Percentiles rank a stretch among this genome's conserved stretches.
Evolutionary conservation across 2,888 invertebrate species (phyloP).

Genomic region (Polia nebulosa): DNA sequence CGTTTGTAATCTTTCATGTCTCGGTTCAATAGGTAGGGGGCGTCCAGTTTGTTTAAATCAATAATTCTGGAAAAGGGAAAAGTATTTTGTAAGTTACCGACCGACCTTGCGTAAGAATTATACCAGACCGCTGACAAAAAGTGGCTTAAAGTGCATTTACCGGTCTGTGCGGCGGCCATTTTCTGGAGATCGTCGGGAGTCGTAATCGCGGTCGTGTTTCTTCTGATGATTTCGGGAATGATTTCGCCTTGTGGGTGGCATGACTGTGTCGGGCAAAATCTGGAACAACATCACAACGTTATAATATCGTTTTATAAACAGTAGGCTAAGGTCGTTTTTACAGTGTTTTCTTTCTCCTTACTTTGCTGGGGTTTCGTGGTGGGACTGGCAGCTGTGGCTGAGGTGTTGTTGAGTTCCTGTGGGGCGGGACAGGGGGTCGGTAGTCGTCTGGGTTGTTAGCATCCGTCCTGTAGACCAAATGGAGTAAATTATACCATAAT

Average conservation of each 20-base stretch:
- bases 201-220: slow-evolving; percentile 86
- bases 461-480: slow-evolving; percentile 87
- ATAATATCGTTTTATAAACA: neutral
- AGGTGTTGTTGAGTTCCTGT: slow-evolving; percentile 93
- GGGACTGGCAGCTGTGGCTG: slow-evolving; percentile 81
- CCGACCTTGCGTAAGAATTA: neutral
- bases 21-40: slow-evolving; percentile 85
- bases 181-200: slow-evolving; percentile 86
- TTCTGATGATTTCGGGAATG: slow-evolving; percentile 87
- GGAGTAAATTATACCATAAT: slow-evolving; percentile 81
- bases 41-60: slow-evolving; percentile 88
- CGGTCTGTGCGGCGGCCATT: slow-evolving; percentile 86
- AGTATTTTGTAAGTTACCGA: neutral
- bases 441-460: slow-evolving; percentile 91
- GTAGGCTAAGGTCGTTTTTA: neutral
- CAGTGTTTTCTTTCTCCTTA: slow-evolving; percentile 66
- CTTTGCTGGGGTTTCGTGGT: slow-evolving; percentile 87
- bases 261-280: slow-evolving; percentile 89
- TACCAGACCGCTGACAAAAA: neutral
- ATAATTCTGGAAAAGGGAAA: slow-evolving; percentile 83
- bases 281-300: slow-evolving; percentile 57
- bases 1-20: slow-evolving; percentile 83
- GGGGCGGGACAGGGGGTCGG: slow-evolving; percentile 97
- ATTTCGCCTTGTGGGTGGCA: slow-evolving; percentile 88
- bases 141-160: slow-evolving; percentile 70